These are phyloP conservation scores for Lepisosteus osseus DNA, from an alignment of 2,113 vertebrate genomes.

Conservation along the genomic window DNA sequence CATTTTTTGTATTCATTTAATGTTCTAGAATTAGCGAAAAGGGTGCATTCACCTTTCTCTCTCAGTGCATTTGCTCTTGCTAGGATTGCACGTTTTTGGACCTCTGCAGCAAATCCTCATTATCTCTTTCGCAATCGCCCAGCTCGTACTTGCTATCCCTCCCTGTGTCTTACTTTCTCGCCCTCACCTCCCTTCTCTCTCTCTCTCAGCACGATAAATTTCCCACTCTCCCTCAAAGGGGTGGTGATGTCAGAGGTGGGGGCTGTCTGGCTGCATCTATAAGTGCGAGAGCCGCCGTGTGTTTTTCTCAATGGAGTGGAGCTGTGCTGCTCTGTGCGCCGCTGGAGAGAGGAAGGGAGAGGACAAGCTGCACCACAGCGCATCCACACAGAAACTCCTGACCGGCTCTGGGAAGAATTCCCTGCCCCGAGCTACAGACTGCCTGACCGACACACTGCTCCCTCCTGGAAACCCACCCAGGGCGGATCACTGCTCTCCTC, in stretches of 20 bases:
- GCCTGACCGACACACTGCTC: background rate
- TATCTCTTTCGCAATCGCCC: constrained; percentile 1
- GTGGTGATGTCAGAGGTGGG: constrained; percentile 44
- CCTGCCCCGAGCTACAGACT: background rate
- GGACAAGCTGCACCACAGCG: constrained; percentile 12
- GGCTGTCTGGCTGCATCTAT: constrained; percentile 49
- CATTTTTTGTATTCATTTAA: too few species aligned
- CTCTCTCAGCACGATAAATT: background rate
- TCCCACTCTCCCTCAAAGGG: constrained; percentile 26
- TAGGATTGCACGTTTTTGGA: background rate
- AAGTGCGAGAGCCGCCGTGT: constrained; percentile 44
- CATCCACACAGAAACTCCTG: background rate
- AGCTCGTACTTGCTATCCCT: background rate
- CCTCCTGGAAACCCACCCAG: background rate
- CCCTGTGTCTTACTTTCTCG: background rate
- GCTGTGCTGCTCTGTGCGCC: constrained; percentile 21
- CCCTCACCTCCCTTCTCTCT: background rate
- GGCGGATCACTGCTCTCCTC: background rate
- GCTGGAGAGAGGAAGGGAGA: constrained; percentile 9
- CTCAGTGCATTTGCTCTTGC: background rate
- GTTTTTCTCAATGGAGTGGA: constrained; percentile 44
- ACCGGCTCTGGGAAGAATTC: background rate
- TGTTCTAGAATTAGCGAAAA: background rate
- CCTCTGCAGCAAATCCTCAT: too few species aligned
- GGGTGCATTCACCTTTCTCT: background rate